Percentiles rank a stretch among this genome's conserved stretches.
phyloP scores from a whole-genome alignment of 2,888 invertebrate genomes.

The Kryphioiulus occultus region DNA sequence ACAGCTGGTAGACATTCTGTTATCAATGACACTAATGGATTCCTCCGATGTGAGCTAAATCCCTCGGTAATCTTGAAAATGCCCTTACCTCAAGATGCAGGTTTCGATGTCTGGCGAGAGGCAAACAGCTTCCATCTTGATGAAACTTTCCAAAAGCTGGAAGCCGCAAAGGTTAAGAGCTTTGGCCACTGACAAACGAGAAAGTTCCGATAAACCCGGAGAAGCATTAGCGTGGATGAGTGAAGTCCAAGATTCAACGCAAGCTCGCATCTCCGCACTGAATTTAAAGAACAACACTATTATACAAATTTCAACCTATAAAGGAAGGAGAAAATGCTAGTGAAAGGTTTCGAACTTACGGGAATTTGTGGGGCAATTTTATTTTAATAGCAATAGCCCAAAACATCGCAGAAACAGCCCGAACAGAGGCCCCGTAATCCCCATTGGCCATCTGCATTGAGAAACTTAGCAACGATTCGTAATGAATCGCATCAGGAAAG shows the following conservation, averaged over 20 bases:
- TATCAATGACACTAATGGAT: no score
- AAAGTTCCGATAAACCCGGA: conserved; percentile 12
- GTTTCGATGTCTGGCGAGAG: neutral
- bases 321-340: no score
- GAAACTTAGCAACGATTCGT: neutral
- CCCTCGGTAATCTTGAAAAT: neutral
- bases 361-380: neutral
- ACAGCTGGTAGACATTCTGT: no score
- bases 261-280: neutral
- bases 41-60: neutral
- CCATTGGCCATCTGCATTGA: neutral
- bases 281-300: no score
- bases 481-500: neutral
- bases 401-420: neutral
- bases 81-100: neutral
- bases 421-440: neutral
- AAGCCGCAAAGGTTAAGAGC: conserved; percentile 18
- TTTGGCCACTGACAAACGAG: conserved; percentile 20
- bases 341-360: no score
- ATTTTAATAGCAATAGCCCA: neutral
- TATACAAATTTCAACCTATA: no score
- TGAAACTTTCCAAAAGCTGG: neutral
- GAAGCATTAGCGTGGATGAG: neutral
- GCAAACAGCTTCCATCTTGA: neutral
- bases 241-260: neutral